Evolutionary conservation across 2,888 invertebrate genomes (phyloP), one percentile per base, ranked within the genome.

Genomic region (Cryptocheilus praepositus): DNA sequence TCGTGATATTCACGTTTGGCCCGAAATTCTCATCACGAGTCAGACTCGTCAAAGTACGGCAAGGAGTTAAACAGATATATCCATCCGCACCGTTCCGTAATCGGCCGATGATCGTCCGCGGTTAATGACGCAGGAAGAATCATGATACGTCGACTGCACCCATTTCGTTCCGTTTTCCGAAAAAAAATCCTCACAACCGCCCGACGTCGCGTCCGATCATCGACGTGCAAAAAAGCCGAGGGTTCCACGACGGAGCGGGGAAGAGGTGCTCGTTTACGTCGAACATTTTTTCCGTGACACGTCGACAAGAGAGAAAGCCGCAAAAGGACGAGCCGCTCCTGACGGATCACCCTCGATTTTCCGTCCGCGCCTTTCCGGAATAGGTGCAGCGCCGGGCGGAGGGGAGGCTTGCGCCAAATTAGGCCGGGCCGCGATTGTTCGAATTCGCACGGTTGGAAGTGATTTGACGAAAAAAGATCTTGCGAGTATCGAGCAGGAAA

Each of bases 371-470:
- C 71, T 54, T 58, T 19, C 55, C 45, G 36, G 22, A 18, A 21
- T 28, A 18, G 36, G 25, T n/a, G 19, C 49, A 16, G 16, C 16
- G 45, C 49, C n/a, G 19, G 60, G 58, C 57, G 16, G 51, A 25
- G 54, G 36, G 51, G 58, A 68, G 18, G 36, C 43, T 60, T 55
- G 64, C 60, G 67, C 55, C 71, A 80, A 85, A 83, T 83, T 85
- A 80, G 80, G 80, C 65, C 77, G 70, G 65, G n/a, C 43, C 51
- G 21, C 70, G 67, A 83, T 83, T 83, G 79, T 85, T 83, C 70
- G 66, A 75, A 80, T 70, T 83, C 78, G 74, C 62, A 72, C 71
- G 71, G 36, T 76, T 79, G 85, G 78, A 82, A 83, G 69, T 79
- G 76, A 81, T 78, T 80, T 66, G 66, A n/a, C 21, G 53, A 45